Evolutionary conservation across 2,113 vertebrate species (phyloP).

Genomic region (Oryctolagus cuniculus): mOryCun1.1 NC_091436.1:89789001-89789500

Average conservation of each 20-base stretch:
- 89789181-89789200: neutral
- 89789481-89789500: neutral
- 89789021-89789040: neutral
- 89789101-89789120: constrained; percentile 1
- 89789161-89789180: neutral
- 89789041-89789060: neutral
- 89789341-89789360: neutral
- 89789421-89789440: neutral
- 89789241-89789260: neutral
- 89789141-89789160: neutral
- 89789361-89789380: neutral
- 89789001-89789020: neutral
- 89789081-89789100: constrained; percentile 1
- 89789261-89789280: neutral
- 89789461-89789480: neutral
- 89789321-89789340: constrained; percentile 1
- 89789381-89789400: neutral
- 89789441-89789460: constrained; percentile 10
- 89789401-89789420: neutral
- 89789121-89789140: neutral
- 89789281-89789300: neutral
- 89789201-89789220: neutral
- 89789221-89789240: neutral
- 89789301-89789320: neutral
- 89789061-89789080: neutral